A percentile compares a stretch with the other conserved stretches of the same genome.
Evolutionary conservation across 92 coral and sea anemone genomes (phyloP).

Genomic region (Blastomussa wellsi): DNA sequence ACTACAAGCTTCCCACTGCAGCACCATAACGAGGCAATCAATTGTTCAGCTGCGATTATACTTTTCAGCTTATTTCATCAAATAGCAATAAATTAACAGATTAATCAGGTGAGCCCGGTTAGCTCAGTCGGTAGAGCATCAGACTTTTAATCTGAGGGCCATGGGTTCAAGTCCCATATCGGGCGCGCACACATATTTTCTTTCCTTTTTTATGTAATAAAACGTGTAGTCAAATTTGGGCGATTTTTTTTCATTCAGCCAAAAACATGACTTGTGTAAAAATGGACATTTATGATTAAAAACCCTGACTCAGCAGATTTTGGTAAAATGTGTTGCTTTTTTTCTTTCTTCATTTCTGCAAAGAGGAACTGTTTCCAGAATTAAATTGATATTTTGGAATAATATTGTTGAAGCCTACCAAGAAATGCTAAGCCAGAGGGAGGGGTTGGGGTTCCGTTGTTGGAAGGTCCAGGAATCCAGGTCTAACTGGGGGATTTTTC

Average conservation of each 20-base stretch:
- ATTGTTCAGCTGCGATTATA: background rate
- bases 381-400: too few species aligned
- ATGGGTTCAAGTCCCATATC: constrained; percentile 99
- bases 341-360: too few species aligned
- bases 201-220: background rate
- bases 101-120: constrained; percentile 78
- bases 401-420: too few species aligned
- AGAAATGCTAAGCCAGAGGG: too few species aligned
- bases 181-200: constrained; percentile 67
- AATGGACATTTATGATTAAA: too few species aligned
- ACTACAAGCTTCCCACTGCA: background rate
- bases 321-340: background rate
- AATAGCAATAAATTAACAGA: background rate
- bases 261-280: too few species aligned
- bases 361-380: too few species aligned
- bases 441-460: too few species aligned
- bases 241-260: background rate
- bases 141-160: constrained; percentile 99
- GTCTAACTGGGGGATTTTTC: too few species aligned
- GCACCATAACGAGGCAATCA: constrained; percentile 21
- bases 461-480: too few species aligned
- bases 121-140: constrained; percentile 99
- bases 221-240: too few species aligned
- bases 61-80: too few species aligned
- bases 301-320: background rate